Base-by-base conservation (phyloP, 2,888 invertebrate genomes). In the Stictocephala bisonia region DNA sequence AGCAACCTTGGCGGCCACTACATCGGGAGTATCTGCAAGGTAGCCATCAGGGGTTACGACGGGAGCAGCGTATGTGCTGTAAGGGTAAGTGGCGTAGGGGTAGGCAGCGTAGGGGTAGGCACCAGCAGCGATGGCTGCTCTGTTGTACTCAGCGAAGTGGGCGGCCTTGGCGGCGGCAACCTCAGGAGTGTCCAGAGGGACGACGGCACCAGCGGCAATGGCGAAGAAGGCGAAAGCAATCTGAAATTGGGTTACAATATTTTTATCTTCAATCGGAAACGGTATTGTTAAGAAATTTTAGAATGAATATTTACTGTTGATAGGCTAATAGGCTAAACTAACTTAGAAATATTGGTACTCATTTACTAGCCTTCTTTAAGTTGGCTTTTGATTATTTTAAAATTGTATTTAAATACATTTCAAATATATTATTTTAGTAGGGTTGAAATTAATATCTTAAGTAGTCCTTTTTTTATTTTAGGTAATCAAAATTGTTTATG, bases 1-100 rank as follows among this genome's bases (percentile, higher is more conserved):
- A 40, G 80, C 79, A 51, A 79, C 80, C 66, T 76, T 76, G 64
- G 56, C 56, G 1, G 11, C 1, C 2, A 31, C 56, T 7, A 56
- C 56, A 15, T 56, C 56, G n/a, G 56, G 56, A 18, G 29, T 56
- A 20, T 56, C 56, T 4, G 40, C 7, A 6, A 60, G 11, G 60
- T n/a, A 60, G 35, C 60, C 60, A 20, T 60, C 40, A 9, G 60
- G 60, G 15, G 60, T 60, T 31, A 60, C 20, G 40, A 35, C 35
- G 2, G 60, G 35, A 9, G 60, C n/a, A 2, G 60, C 4, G 20
- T 2, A 6, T 3, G 3, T 2, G 22, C n/a, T 4, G 29, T 3
- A 31, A 15, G 24, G 31, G 29, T 3, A 27, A 40, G 56, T 29
- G 20, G 22, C 22, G 15, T 31, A 18, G 22, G 35, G 31, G 31